phyloP scores from a whole-genome alignment of 2,797 vertebrate genomes.

The Protosalanx chinensis region DNA sequence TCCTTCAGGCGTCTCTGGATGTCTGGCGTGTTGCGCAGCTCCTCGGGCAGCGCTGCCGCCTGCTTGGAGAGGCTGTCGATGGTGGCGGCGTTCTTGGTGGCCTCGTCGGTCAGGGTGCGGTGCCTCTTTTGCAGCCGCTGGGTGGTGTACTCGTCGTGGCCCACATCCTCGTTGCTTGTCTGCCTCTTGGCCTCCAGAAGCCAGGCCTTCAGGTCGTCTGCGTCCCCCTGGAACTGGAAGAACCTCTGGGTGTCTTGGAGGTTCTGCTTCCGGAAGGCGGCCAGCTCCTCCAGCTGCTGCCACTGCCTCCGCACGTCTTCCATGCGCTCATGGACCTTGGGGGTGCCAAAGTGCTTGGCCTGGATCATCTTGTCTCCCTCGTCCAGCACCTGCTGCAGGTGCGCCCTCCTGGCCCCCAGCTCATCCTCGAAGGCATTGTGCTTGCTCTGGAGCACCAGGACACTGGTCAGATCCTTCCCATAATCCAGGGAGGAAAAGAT shows the following conservation, averaged over 20 bases:
- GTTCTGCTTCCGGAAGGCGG: slow-evolving; percentile 84
- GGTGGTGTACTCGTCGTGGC: slow-evolving; percentile 90
- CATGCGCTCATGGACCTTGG: slow-evolving; percentile 74
- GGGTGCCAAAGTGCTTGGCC: slow-evolving; percentile 75
- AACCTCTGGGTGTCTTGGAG: slow-evolving; percentile 84
- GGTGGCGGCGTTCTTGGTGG: slow-evolving; percentile 75
- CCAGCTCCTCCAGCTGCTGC: slow-evolving; percentile 90
- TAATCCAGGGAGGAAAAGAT: slow-evolving; percentile 92
- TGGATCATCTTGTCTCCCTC: slow-evolving; percentile 80
- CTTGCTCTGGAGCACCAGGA: slow-evolving; percentile 87
- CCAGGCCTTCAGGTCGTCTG: slow-evolving; percentile 85
- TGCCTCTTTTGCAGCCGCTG: slow-evolving; percentile 82
- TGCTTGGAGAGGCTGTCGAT: slow-evolving; percentile 80
- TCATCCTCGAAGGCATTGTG: slow-evolving; percentile 93
- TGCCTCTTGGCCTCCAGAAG: slow-evolving; percentile 81
- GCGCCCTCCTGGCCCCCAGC: slow-evolving; percentile 76
- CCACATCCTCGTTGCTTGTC: slow-evolving; percentile 80
- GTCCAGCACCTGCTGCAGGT: slow-evolving; percentile 73
- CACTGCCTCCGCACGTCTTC: slow-evolving; percentile 79
- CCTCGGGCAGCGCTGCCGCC: slow-evolving; percentile 81
- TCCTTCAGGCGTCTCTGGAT: slow-evolving; percentile 80
- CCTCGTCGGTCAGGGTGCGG: slow-evolving; percentile 79
- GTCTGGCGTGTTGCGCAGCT: slow-evolving; percentile 84
- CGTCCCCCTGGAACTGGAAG: slow-evolving; percentile 95
- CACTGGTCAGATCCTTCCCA: slow-evolving; percentile 91